Evolutionary conservation across 2,113 vertebrate genomes (phyloP).

Genomic region (Vireo altiloquus): DNA sequence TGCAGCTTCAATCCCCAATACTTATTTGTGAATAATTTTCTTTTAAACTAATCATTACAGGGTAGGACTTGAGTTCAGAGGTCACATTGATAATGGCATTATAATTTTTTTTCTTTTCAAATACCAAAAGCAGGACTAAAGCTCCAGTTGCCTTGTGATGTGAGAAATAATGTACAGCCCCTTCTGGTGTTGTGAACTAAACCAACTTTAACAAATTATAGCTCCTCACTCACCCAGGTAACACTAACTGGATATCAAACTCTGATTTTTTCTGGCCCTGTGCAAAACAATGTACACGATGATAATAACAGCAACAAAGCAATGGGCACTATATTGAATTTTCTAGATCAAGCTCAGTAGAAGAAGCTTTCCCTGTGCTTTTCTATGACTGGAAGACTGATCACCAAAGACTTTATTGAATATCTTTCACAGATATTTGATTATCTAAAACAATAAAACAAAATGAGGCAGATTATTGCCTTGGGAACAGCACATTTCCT

Average conservation of each 20-base stretch:
- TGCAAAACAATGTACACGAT: not conserved
- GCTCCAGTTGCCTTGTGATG: not conserved
- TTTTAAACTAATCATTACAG: not conserved
- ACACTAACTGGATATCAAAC: not conserved
- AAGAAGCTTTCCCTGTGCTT: not conserved
- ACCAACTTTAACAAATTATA: not conserved
- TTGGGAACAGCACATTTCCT: not conserved
- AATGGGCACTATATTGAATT: slow-evolving; percentile 1
- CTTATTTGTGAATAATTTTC: not conserved
- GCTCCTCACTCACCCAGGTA: slow-evolving; percentile 9
- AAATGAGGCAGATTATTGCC: slow-evolving; percentile 12
- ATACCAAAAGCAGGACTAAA: not conserved
- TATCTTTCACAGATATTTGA: slow-evolving; percentile 35
- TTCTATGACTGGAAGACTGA: slow-evolving; percentile 29
- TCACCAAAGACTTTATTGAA: slow-evolving; percentile 30
- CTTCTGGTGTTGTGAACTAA: not conserved
- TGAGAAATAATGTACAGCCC: not conserved
- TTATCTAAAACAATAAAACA: slow-evolving; percentile 40
- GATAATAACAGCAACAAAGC: not conserved
- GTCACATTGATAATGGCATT: not conserved
- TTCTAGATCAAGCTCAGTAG: not conserved
- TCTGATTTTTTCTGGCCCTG: not conserved
- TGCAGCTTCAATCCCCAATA: not conserved
- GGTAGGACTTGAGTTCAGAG: not conserved
- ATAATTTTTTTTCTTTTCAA: not conserved